Evolutionary conservation across 2,888 invertebrate genomes (phyloP), one percentile per base, ranked within the genome.

Genomic region (Melanotus villosus): DNA sequence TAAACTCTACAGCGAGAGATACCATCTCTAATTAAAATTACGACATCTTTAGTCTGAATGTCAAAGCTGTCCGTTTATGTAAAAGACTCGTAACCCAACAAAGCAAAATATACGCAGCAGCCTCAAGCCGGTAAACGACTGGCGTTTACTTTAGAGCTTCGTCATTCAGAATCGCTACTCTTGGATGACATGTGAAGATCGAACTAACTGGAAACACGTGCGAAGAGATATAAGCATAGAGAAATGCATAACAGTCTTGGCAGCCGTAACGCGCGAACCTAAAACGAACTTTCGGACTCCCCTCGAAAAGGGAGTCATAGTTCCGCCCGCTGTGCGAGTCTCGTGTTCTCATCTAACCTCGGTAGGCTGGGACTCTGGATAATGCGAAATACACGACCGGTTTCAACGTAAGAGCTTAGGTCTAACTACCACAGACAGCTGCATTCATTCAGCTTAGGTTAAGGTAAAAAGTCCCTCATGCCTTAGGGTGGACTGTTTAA

Each of bases 171-270:
- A 3, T 5, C 7, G 26, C 26, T 26, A 3, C 26, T 26, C 26
- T 7, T 26, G 9, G 16, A 16, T 43, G 32, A 59, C 43, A 60
- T 30, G 47, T 47, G 32, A 34, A 60, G 32, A 60, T 60, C 34
- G 43, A 60, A 60, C 43, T 60, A 60, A 47, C 41, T 57, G 57
- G 30, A 60, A 60, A 60, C 59, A 60, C 59, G 59, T 60, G 59
- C 45, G 26, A 45, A 47, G 45, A n/a, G 45, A 60, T 47, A 60
- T 45, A 47, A 60, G 45, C 59, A 45, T 45, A 47, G 32, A 47
- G 12, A 60, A 60, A 47, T 47, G 32, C 45, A 60, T 45, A 60
- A 47, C 59, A 47, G 45, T 38, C 59, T 26, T 18, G 43, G 59
- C 59, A 34, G 18, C 32, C 23, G 23, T 23, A 23, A 47, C 23